Evolutionary conservation across 2,113 vertebrate genomes (phyloP).

Genomic region (Ailurus styani): DNA sequence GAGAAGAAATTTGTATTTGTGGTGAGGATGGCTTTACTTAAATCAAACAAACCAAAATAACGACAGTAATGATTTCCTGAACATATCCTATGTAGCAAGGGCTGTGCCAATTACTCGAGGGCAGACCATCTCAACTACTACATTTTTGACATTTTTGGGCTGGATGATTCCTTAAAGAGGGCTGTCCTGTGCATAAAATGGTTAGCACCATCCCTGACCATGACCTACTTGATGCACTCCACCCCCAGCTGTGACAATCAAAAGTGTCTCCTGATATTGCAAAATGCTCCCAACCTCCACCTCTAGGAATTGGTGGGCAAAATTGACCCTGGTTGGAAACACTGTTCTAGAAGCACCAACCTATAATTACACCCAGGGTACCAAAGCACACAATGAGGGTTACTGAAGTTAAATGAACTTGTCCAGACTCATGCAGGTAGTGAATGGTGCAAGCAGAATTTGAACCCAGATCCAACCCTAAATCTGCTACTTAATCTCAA

Average conservation of each 20-base stretch:
- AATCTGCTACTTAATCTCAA: background rate
- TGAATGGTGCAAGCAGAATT: background rate
- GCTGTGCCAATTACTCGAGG: background rate
- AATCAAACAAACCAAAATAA: too few relatives aligned
- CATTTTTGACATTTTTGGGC: background rate
- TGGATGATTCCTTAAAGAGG: background rate
- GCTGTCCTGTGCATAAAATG: background rate
- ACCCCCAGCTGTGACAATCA: background rate
- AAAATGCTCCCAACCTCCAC: background rate
- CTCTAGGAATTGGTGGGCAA: background rate
- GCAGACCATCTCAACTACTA: background rate
- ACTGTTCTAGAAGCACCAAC: background rate
- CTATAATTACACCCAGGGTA: background rate
- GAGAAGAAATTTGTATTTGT: background rate
- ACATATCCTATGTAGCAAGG: background rate
- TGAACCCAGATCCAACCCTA: background rate
- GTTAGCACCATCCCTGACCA: background rate
- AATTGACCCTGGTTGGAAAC: background rate
- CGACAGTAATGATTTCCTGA: background rate
- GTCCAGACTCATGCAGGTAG: background rate
- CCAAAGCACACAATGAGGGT: background rate
- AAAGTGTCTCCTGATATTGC: background rate
- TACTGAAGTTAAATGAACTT: background rate
- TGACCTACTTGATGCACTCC: background rate
- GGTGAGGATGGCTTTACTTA: background rate